Evolutionary conservation across 2,797 vertebrate species (phyloP).

Genomic region (Eospalax fontanierii): DNA sequence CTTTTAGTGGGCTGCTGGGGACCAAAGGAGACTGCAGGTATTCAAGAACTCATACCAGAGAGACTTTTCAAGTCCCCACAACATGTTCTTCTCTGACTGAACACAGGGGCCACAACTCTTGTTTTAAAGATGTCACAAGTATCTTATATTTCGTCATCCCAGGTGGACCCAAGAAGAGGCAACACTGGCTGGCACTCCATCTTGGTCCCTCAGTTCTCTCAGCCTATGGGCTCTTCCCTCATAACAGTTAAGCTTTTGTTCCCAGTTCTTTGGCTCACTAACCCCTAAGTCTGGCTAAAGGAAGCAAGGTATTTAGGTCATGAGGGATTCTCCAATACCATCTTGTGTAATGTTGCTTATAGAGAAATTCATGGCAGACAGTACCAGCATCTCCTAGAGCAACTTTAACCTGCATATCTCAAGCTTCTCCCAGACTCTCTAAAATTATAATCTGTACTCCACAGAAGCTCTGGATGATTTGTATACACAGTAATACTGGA

Average conservation of each 20-base stretch:
- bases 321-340: neutral
- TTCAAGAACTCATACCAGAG: neutral
- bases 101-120: neutral
- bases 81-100: neutral
- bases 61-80: neutral
- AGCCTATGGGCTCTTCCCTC: neutral
- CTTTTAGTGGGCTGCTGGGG: neutral
- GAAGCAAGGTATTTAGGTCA: neutral
- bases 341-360: neutral
- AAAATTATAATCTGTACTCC: neutral
- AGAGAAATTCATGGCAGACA: neutral
- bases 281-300: neutral
- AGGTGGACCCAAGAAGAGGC: rapidly evolving
- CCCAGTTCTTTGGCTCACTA: neutral
- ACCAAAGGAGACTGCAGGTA: neutral
- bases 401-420: neutral
- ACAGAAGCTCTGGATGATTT: neutral
- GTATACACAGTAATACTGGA: neutral
- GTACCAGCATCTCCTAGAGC: neutral
- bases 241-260: neutral
- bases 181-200: neutral
- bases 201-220: neutral
- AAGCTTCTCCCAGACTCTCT: neutral
- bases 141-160: neutral
- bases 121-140: neutral